A percentile compares a stretch with the other conserved stretches of the same genome.
Conservation (phyloP, 2,113 vertebrate species). For the Amphiprion percula region DNA sequence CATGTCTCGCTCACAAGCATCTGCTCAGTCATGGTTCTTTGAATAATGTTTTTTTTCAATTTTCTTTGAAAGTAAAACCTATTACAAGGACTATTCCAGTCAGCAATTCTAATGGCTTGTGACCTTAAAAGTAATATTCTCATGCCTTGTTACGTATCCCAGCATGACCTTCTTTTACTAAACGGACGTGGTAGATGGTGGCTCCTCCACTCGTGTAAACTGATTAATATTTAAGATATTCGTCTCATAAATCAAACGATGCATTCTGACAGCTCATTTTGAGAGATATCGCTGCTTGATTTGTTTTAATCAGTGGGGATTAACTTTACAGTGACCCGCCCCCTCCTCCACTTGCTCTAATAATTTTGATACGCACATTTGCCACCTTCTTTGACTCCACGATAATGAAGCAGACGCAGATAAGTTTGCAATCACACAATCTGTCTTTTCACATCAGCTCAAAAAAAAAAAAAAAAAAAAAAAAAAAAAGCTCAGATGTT, state of each 20-base stretch:
- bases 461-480: conserved; percentile 4
- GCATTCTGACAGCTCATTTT: conserved; percentile 62
- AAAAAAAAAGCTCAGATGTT: conserved; percentile 8
- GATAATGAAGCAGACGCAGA: conserved; percentile 43
- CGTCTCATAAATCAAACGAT: conserved; percentile 67
- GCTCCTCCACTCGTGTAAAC: conserved; percentile 34
- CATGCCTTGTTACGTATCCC: conserved; percentile 26
- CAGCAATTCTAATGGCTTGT: conserved; percentile 11
- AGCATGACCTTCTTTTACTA: conserved; percentile 25
- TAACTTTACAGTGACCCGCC: conserved; percentile 56
- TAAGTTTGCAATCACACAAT: conserved; percentile 38
- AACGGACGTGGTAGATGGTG: conserved; percentile 33
- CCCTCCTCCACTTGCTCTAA: conserved; percentile 27
- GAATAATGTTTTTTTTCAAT: background rate
- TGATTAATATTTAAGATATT: conserved; percentile 57
- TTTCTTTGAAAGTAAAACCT: background rate
- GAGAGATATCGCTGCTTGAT: conserved; percentile 55
- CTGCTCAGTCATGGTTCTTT: background rate
- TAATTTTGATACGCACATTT: conserved; percentile 45
- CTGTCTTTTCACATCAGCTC: conserved; percentile 38
- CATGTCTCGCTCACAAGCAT: conserved; percentile 2
- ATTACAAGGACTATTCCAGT: background rate
- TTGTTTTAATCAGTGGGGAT: conserved; percentile 66
- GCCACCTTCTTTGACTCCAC: conserved; percentile 20
- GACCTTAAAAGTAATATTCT: conserved; percentile 30